phyloP scores from a whole-genome alignment of 2,113 vertebrate species.

The Amphilophus citrinellus region DNA sequence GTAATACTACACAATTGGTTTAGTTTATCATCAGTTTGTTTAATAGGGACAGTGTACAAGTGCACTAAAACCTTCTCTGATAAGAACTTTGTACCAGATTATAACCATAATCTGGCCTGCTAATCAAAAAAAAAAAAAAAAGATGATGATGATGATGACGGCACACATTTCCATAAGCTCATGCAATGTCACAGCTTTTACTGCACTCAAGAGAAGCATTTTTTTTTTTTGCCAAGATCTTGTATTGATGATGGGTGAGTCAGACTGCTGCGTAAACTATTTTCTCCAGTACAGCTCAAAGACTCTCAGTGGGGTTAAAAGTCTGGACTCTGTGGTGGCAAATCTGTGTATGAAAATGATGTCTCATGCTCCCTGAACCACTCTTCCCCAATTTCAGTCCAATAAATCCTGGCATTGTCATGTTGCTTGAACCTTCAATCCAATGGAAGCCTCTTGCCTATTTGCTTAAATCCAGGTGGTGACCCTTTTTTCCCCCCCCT shows the following conservation, averaged over 20 bases:
- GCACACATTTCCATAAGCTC: too few relatives aligned
- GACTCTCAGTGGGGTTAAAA: not conserved
- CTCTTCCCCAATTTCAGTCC: not conserved
- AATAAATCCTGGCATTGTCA: not conserved
- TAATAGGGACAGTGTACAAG: not conserved
- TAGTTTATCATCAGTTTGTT: not conserved
- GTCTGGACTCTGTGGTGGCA: not conserved
- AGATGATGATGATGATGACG: too few relatives aligned
- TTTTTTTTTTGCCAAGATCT: not conserved
- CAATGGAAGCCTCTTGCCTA: not conserved
- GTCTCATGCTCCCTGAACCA: not conserved
- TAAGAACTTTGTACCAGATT: not conserved
- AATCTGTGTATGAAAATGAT: slow-evolving; percentile 3
- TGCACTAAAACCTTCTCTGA: not conserved
- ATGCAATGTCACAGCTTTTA: not conserved
- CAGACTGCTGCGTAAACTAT: not conserved
- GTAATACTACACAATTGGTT: not conserved
- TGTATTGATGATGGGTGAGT: not conserved
- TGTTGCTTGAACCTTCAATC: not conserved
- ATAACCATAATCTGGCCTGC: not conserved
- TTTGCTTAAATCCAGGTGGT: not conserved
- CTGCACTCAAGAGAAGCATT: not conserved
- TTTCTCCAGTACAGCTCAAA: not conserved
- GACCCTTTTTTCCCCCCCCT: not conserved
- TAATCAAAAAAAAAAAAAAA: not conserved